These are phyloP conservation scores for Drosophila demipolita DNA, from an alignment of 2,888 invertebrate genomes.

Conservation along the genomic window DNA sequence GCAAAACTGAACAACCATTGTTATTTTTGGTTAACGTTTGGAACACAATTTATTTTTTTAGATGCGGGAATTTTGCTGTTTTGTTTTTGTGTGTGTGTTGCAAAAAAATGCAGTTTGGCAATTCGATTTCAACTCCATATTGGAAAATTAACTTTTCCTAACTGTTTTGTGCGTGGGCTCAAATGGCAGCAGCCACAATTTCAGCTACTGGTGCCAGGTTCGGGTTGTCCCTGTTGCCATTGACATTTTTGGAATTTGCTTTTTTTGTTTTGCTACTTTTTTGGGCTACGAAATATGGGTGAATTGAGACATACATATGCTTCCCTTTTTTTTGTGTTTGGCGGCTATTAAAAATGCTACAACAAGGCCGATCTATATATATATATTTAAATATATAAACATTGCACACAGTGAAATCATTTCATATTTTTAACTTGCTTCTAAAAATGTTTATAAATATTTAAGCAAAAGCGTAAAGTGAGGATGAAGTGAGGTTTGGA, in stretches of 20 bases:
- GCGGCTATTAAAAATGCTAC: conserved; percentile 23
- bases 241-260: conserved; percentile 39
- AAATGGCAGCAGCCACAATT: not conserved
- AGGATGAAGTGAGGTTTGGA: not conserved
- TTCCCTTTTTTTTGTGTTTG: conserved; percentile 4
- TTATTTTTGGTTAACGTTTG: conserved; percentile 62
- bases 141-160: conserved; percentile 10
- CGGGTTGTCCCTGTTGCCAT: conserved; percentile 53
- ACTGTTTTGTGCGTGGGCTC: conserved; percentile 39
- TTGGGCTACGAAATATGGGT: conserved; percentile 10
- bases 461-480: not conserved
- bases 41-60: conserved; percentile 46
- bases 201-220: conserved; percentile 37
- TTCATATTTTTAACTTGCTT: conserved; percentile 4
- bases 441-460: conserved; percentile 13
- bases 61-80: conserved; percentile 38
- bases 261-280: not conserved
- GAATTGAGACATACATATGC: conserved; percentile 16
- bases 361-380: not conserved
- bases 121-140: conserved; percentile 30
- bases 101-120: conserved; percentile 29
- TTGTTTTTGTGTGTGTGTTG: conserved; percentile 3
- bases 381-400: conserved; percentile 22
- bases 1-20: conserved; percentile 50
- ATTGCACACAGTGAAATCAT: not conserved